phyloP scores from a whole-genome alignment of 2,113 vertebrate species.

The Pygoscelis antarcticus region DNA sequence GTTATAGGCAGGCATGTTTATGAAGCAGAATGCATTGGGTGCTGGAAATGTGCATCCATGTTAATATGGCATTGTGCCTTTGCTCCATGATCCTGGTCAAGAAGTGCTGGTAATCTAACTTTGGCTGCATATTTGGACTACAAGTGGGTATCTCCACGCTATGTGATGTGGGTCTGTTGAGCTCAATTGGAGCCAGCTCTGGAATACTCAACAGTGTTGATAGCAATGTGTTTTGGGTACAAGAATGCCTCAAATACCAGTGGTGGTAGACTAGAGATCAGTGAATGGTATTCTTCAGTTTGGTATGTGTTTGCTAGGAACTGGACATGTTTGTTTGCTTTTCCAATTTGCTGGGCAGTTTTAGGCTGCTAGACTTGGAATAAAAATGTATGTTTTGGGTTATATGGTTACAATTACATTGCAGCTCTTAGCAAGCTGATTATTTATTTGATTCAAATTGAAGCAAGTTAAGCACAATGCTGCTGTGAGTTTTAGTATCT shows the following conservation, averaged over 20 bases:
- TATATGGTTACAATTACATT: neutral
- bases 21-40: neutral
- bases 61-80: neutral
- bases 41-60: fast-evolving
- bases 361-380: neutral
- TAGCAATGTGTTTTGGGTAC: neutral
- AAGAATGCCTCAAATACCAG: neutral
- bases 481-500: neutral
- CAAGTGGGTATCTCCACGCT: neutral
- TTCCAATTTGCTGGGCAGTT: neutral
- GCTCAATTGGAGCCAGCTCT: neutral
- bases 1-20: neutral
- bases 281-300: neutral
- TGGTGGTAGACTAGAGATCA: neutral
- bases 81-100: neutral
- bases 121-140: neutral
- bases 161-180: neutral
- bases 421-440: neutral
- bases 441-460: neutral
- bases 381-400: neutral
- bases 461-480: neutral
- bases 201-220: neutral
- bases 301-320: neutral
- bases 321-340: neutral
- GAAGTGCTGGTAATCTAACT: neutral